These are phyloP conservation scores for Pterois miles DNA, from an alignment of 2,797 vertebrate genomes.

Conservation along the genomic window DNA sequence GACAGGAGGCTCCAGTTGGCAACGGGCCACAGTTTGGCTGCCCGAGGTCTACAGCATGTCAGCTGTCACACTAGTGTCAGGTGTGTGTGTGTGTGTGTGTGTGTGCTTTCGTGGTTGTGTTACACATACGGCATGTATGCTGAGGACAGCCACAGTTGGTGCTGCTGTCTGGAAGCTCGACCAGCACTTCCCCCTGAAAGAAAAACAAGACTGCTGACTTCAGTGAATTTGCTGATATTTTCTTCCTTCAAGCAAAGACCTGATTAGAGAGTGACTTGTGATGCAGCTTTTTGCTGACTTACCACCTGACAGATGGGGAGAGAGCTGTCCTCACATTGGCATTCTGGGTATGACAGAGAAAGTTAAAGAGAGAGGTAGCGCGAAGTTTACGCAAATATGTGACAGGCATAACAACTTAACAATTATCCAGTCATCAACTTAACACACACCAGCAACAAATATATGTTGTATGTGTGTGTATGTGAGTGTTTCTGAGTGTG, in stretches of 20 bases:
- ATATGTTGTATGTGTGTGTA: conserved; percentile 5
- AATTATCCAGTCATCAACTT: conserved; percentile 3
- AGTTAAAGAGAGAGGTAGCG: conserved; percentile 22
- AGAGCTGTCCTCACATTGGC: conserved; percentile 89
- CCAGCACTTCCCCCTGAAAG: conserved; percentile 90
- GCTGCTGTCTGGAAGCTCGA: conserved; percentile 83
- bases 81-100: neutral
- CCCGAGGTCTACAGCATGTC: neutral
- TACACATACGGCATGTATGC: conserved; percentile 89
- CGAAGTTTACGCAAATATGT: conserved; percentile 43
- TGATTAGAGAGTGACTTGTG: conserved; percentile 48
- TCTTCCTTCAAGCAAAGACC: conserved; percentile 21
- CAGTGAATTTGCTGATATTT: conserved; percentile 35
- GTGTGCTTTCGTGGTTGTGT: conserved; percentile 15
- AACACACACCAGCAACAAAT: conserved; percentile 19
- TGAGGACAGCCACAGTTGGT: conserved; percentile 89
- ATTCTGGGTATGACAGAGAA: conserved; percentile 82
- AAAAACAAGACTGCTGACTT: conserved; percentile 58
- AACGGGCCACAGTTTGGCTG: no score
- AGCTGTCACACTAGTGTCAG: neutral
- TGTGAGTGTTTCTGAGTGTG: conserved; percentile 28
- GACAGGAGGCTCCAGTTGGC: no score
- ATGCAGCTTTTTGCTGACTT: conserved; percentile 79
- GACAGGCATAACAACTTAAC: conserved; percentile 31
- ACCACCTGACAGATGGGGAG: conserved; percentile 89